Evolutionary conservation across 1,140 invertebrate genomes (phyloP).

Genomic region (Zelostemma sp.): DNA sequence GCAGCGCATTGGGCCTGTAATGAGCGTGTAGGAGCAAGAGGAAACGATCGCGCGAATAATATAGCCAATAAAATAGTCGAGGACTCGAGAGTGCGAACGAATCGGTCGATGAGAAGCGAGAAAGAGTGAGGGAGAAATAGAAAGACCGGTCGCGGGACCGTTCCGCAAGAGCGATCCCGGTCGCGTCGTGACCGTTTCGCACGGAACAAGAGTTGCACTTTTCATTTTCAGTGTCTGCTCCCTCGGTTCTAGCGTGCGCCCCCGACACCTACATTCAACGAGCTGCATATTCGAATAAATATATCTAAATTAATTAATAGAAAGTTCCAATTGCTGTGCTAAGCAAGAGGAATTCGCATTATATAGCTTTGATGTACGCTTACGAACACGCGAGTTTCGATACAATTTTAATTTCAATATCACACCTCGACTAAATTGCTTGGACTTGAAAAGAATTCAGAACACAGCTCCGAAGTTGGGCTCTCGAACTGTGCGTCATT

Average conservation of each 20-base stretch:
- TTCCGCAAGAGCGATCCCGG: slow-evolving; percentile 48
- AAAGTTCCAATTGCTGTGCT: not conserved
- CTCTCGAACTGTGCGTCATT: too few species aligned
- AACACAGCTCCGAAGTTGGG: too few species aligned
- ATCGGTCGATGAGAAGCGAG: slow-evolving; percentile 39
- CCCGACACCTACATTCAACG: slow-evolving; percentile 24
- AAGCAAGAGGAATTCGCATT: not conserved
- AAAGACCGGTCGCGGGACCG: slow-evolving; percentile 45
- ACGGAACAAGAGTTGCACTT: slow-evolving; percentile 54
- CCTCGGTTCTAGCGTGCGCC: slow-evolving; percentile 34
- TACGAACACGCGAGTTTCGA: not conserved
- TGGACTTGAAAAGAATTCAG: too few species aligned
- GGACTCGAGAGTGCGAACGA: slow-evolving; percentile 18
- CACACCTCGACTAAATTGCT: too few species aligned
- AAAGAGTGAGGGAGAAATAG: slow-evolving; percentile 42
- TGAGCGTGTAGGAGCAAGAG: slow-evolving; percentile 6
- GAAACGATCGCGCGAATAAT: slow-evolving; percentile 11
- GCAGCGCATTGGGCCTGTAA: too few species aligned
- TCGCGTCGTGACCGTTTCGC: slow-evolving; percentile 44
- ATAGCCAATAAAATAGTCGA: not conserved
- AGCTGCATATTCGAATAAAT: not conserved
- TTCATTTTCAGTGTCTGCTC: slow-evolving; percentile 55
- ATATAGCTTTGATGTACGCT: not conserved
- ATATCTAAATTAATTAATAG: not conserved
- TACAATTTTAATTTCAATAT: too few species aligned